Percentiles rank a stretch among this genome's conserved stretches.
Evolutionary conservation across 2,888 invertebrate species (phyloP).

Genomic region (Leptinotarsa tumamoca): DNA sequence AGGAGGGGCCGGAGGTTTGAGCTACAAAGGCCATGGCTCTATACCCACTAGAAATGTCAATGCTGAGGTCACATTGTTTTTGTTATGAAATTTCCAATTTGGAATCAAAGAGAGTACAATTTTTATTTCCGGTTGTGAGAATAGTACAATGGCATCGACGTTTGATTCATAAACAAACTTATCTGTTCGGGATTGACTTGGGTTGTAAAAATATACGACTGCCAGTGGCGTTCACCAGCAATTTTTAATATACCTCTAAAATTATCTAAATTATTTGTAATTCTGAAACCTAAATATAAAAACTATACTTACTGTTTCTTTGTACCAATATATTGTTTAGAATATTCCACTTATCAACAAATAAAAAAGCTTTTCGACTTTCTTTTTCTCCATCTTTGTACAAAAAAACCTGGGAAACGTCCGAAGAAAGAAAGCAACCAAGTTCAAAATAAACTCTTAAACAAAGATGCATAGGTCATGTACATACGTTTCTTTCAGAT

Average conservation of each 20-base stretch:
- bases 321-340: too few species aligned
- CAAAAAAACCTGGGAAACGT: too few species aligned
- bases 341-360: too few species aligned
- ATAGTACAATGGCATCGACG: neutral
- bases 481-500: too few species aligned
- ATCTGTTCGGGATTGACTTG: constrained; percentile 10
- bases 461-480: too few species aligned
- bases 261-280: too few species aligned
- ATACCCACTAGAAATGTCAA: constrained; percentile 53
- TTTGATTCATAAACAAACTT: constrained; percentile 16
- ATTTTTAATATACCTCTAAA: neutral
- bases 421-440: too few species aligned
- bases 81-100: constrained; percentile 34
- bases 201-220: neutral
- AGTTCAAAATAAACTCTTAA: too few species aligned
- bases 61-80: constrained; percentile 56
- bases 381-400: too few species aligned
- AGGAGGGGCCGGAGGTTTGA: constrained; percentile 32
- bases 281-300: too few species aligned
- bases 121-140: neutral
- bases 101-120: neutral
- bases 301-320: too few species aligned
- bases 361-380: too few species aligned
- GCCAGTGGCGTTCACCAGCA: neutral
- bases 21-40: constrained; percentile 33